Evolutionary conservation across 2,113 vertebrate genomes (phyloP).

Genomic region (Argyrosomus japonicus): DNA sequence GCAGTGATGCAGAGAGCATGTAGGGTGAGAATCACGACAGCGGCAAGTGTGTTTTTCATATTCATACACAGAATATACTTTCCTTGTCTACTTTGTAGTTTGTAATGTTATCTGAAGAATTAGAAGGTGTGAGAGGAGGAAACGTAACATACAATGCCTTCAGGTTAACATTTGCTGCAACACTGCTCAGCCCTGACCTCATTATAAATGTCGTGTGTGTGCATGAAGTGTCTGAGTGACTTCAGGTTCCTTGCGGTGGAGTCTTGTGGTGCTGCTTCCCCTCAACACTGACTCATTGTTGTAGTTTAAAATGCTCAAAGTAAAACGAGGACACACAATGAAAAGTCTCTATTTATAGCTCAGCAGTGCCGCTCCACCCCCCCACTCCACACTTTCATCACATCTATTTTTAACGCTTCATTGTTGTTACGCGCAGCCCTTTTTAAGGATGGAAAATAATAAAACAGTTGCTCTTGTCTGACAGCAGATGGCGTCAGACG

Average conservation of each 20-base stretch:
- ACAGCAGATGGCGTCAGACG: conserved; percentile 61
- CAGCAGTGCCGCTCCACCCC: not conserved
- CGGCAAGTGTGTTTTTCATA: not conserved
- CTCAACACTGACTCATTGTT: not conserved
- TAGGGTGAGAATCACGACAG: too few species aligned
- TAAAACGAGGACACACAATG: not conserved
- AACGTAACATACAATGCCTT: not conserved
- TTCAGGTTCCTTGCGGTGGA: not conserved
- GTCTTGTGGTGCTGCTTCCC: not conserved
- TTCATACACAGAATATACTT: not conserved
- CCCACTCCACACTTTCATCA: conserved; percentile 4
- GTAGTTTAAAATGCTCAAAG: not conserved
- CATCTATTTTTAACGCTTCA: conserved; percentile 24
- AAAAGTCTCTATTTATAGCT: conserved; percentile 13
- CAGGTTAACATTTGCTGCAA: not conserved
- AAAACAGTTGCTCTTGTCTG: not conserved
- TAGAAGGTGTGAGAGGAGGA: not conserved
- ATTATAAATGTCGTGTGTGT: not conserved
- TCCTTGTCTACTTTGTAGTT: too few species aligned
- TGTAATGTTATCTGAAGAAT: not conserved
- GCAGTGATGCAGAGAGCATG: not conserved
- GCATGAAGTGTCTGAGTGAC: not conserved
- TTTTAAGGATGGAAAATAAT: not conserved
- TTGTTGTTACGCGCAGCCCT: not conserved
- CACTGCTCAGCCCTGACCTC: not conserved